These are phyloP conservation scores for Bagarius yarrelli DNA, from an alignment of 2,113 vertebrate species.

Conservation along the genomic window DNA sequence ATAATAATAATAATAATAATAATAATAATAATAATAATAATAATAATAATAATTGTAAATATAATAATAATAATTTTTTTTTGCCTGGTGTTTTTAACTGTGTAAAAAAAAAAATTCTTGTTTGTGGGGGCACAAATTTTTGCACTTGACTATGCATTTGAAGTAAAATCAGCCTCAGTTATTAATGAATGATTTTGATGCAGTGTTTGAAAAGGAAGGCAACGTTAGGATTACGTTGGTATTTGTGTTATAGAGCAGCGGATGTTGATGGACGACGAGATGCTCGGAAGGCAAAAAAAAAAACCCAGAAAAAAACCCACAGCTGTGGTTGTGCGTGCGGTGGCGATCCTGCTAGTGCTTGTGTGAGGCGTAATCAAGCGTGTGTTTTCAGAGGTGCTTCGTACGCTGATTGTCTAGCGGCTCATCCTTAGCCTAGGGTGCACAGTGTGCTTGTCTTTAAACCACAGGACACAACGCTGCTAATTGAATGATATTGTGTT, in stretches of 20 bases:
- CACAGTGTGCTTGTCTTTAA: slow-evolving; percentile 55
- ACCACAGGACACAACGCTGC: slow-evolving; percentile 52
- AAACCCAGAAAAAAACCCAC: not conserved
- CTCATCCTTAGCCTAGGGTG: slow-evolving; percentile 59
- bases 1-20: too few relatives aligned
- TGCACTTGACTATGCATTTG: not conserved
- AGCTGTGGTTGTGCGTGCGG: not conserved
- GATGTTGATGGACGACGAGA: not conserved
- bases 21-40: too few relatives aligned
- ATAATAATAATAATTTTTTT: too few relatives aligned
- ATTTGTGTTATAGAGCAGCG: not conserved
- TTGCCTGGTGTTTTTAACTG: too few relatives aligned
- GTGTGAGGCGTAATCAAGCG: not conserved
- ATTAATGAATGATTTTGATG: not conserved
- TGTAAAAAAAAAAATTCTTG: too few relatives aligned
- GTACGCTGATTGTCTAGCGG: not conserved
- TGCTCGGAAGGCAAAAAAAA: not conserved
- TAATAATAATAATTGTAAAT: too few relatives aligned
- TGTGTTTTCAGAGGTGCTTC: slow-evolving; percentile 32
- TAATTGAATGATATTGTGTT: slow-evolving; percentile 52
- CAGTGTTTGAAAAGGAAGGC: not conserved
- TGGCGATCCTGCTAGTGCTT: slow-evolving; percentile 11
- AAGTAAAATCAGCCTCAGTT: not conserved
- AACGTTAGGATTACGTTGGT: not conserved
- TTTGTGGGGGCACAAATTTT: too few relatives aligned